Evolutionary conservation across 2,113 vertebrate genomes (phyloP).

Genomic region (Lipotes vexillifer): DNA sequence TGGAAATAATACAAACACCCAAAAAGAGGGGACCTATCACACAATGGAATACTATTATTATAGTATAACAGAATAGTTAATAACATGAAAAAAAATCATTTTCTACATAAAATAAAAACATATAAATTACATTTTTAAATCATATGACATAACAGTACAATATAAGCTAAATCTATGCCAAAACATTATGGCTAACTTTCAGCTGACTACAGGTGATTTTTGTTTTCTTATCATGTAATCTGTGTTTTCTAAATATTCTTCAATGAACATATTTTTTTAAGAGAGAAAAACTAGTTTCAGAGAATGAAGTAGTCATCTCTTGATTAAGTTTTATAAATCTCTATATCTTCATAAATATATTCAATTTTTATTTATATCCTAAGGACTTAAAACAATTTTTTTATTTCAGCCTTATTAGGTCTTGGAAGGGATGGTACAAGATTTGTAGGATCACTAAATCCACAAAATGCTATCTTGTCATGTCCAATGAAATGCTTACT

Average conservation of each 20-base stretch:
- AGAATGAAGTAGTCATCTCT: not conserved
- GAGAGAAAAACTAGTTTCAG: not conserved
- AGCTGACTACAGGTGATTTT: not conserved
- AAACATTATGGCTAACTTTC: not conserved
- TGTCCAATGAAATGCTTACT: not conserved
- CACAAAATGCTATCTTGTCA: not conserved
- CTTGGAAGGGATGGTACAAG: not conserved
- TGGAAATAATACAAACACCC: not conserved
- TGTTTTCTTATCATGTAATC: not conserved
- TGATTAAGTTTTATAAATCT: not conserved
- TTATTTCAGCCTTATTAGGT: not conserved
- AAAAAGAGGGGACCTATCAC: not conserved
- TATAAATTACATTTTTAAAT: not conserved
- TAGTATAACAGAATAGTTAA: not conserved
- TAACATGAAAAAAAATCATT: not conserved
- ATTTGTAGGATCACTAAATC: not conserved
- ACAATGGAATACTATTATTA: not conserved
- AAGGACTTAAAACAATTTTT: not conserved
- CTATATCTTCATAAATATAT: not conserved
- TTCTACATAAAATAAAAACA: not conserved
- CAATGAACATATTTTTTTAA: not conserved
- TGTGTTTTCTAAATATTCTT: conserved; percentile 28
- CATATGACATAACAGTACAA: not conserved
- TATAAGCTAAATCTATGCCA: not conserved
- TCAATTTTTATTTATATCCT: not conserved